Evolutionary conservation across 2,888 invertebrate species (phyloP).

Genomic region (Drosophila borborema): DNA sequence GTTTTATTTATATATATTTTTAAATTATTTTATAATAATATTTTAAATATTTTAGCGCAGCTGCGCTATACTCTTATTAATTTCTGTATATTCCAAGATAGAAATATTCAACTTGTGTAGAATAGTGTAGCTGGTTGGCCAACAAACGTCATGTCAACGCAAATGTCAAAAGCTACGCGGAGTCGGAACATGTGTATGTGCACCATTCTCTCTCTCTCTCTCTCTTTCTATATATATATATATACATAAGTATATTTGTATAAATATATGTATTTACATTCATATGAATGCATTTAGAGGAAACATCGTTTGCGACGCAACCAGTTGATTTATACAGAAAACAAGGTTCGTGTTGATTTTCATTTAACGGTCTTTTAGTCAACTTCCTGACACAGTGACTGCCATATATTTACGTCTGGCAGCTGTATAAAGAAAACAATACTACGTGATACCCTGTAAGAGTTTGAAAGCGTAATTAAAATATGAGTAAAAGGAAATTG

Average conservation of each 20-base stretch:
- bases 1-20: too few species aligned
- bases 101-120: conserved; percentile 9
- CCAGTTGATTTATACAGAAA: conserved; percentile 78
- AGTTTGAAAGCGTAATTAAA: not conserved
- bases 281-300: conserved; percentile 30
- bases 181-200: conserved; percentile 37
- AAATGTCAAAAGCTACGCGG: conserved; percentile 73
- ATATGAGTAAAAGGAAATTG: not conserved
- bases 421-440: conserved; percentile 46
- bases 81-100: too few species aligned
- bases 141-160: conserved; percentile 80
- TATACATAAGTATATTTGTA: not conserved
- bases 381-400: conserved; percentile 81
- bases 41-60: too few species aligned
- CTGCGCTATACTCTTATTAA: too few species aligned
- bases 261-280: conserved; percentile 25
- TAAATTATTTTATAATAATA: too few species aligned
- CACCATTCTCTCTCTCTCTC: not conserved
- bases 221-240: not conserved
- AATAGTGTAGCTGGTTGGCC: conserved; percentile 55
- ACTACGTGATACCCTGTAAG: conserved; percentile 25
- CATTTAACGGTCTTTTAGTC: conserved; percentile 82
- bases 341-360: conserved; percentile 76
- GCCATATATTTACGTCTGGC: conserved; percentile 73
- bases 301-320: conserved; percentile 63